Base-by-base conservation (phyloP, 2,113 vertebrate species). In the Leptodactylus fuscus region DNA sequence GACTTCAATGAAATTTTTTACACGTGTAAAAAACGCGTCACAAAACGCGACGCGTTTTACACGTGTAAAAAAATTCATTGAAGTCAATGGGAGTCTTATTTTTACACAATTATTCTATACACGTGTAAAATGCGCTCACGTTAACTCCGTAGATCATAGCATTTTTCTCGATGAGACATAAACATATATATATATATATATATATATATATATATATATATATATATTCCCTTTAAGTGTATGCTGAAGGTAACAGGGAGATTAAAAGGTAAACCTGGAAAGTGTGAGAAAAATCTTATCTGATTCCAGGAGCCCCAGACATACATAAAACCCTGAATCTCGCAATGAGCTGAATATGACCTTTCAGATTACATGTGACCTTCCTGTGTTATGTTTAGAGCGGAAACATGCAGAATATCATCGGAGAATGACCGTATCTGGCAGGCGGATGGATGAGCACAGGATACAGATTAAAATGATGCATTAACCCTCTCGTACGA, bases 381-480 rank as follows among this genome's bases (percentile, higher is more conserved):
- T 86, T 86, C 84, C 84, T 86, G 84, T 86, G 84, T 86, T 86
- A 81, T 81, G 84, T 80, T 86, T 86, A 86, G 34, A 86, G 51
- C 76, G 84, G 84, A 86, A 86, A 60, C 84, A 86, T 86, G 84
- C 77, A 18, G 51, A 86, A 73, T 86, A 80, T 86, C 84, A 86
- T 86, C 49, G 41, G 24, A 86, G 36, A 85, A 81, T 81, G 51
- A 34, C 65, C 41, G 67, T 53, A 75, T 79, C 75, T 85, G 83
- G 62, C 84, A 71, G 84, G 65, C 34, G 84, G 84, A 86, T 86
- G 84, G 76, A 86, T 81, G 76, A 86, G 76, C 77, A 81, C 76
- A 86, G 84, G 77, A 86, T 86, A 24, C 67, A 71, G 76, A 86
- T 34, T 80, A 70, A 70, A 80, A 67, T 85, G 60, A 67, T 70